Evolutionary conservation across 2,888 invertebrate species (phyloP).

Genomic region (Crossocerus cetratus): DNA sequence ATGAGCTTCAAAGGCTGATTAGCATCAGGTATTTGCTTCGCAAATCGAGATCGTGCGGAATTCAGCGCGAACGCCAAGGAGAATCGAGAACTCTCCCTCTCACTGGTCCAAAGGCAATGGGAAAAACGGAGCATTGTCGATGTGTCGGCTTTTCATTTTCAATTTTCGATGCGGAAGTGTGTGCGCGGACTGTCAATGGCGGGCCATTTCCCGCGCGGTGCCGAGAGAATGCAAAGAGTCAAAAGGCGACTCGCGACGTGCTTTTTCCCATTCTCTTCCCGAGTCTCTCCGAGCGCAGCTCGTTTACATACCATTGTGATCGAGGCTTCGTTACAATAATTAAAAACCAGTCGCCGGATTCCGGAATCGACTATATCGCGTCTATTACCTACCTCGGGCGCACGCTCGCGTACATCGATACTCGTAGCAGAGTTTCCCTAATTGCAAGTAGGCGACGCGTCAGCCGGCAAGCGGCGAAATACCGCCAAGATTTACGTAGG

Average conservation of each 20-base stretch:
- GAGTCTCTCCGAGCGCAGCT: background rate
- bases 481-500: conserved; percentile 43
- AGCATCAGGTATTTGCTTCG: conserved; percentile 35
- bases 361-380: background rate
- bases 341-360: background rate
- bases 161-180: background rate
- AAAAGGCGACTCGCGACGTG: no score
- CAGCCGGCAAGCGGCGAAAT: conserved; percentile 2
- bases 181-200: background rate
- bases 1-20: conserved; percentile 27
- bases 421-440: background rate
- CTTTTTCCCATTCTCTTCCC: background rate
- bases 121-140: background rate
- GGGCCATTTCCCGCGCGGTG: background rate
- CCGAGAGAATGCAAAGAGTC: background rate
- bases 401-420: background rate
- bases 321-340: background rate
- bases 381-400: background rate
- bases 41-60: conserved; percentile 37
- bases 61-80: background rate
- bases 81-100: no score
- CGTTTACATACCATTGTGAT: background rate
- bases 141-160: background rate
- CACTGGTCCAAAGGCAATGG: background rate
- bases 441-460: background rate